Base-by-base conservation (phyloP, 2,113 vertebrate genomes). In the Oncorhynchus mykiss region DNA sequence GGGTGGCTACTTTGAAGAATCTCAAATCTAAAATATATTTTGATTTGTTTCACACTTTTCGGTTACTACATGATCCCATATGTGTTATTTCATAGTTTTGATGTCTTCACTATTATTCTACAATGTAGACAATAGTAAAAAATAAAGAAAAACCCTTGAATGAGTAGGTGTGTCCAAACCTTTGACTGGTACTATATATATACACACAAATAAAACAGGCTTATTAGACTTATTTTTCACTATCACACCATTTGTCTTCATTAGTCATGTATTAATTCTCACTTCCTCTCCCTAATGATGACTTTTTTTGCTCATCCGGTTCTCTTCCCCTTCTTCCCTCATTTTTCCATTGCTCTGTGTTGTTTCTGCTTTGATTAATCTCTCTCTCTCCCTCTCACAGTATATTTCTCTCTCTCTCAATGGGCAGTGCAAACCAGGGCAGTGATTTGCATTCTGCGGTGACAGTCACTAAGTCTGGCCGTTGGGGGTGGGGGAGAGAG, bases 401-500 rank as follows among this genome's bases (percentile, higher is more conserved):
- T 82, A 29, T 67, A 34, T 71, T 11, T 62, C n/a, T 62, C 18
- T 62, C n/a, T 62, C 59, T 62, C 48, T 79, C 74, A 70, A 70
- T 65, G 70, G 82, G 81, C 82, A 57, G 71, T 70, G 69, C 57
- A 83, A 83, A 81, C 39, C 78, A 25, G 48, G 72, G 74, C 76
- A 51, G 64, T 4, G 72, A 88, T 88, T 85, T 87, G 78, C 83
- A 87, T 87, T 78, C 81, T 70, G 67, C 24, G 29, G 59, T 71
- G 71, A 69, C 51, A 66, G 76, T 83, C 86, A 78, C 73, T 48
- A 70, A 85, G 84, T 85, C 78, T 82, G 78, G 88, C 77, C 79
- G 81, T 81, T 77, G 87, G 86, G 84, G 93, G 89, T 88, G 87
- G 87, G 88, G 85, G 76, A 87, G 80, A 74, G 86, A 83, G 85